Evolutionary conservation across 2,888 invertebrate genomes (phyloP).

Genomic region (Plebejus argus): DNA sequence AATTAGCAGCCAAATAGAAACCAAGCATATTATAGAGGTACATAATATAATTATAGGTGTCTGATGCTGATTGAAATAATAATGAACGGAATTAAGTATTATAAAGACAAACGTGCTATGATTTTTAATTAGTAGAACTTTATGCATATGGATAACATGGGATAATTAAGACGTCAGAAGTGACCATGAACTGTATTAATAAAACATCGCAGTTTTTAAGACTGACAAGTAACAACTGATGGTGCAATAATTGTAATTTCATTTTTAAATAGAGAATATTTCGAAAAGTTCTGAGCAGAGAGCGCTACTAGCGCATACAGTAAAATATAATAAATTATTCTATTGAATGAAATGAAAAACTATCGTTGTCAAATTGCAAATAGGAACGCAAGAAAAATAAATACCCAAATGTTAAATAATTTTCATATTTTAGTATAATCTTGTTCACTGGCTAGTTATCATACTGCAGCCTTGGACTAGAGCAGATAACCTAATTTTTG

Average conservation of each 20-base stretch:
- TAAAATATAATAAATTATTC: too few relatives aligned
- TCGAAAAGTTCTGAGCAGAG: too few relatives aligned
- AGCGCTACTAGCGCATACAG: too few relatives aligned
- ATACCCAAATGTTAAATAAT: background rate
- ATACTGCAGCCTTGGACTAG: background rate
- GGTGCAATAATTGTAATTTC: too few relatives aligned
- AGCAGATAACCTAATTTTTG: background rate
- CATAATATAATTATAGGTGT: too few relatives aligned
- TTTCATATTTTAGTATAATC: background rate
- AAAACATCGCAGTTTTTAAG: background rate
- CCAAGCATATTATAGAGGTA: too few relatives aligned
- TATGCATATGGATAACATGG: background rate
- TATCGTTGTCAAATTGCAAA: background rate
- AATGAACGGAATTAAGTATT: background rate
- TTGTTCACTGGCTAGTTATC: background rate
- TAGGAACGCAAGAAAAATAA: background rate
- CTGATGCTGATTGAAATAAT: background rate
- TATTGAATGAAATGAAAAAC: too few relatives aligned
- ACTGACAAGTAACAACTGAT: too few relatives aligned
- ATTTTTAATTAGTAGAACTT: background rate
- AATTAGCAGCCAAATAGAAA: background rate
- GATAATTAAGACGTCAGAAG: background rate
- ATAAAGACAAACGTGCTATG: background rate
- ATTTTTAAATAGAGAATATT: too few relatives aligned
- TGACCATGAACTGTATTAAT: background rate